Evolutionary conservation across 2,888 invertebrate genomes (phyloP), one percentile per base, ranked within the genome.

Genomic region (Dendrolimus houi): DNA sequence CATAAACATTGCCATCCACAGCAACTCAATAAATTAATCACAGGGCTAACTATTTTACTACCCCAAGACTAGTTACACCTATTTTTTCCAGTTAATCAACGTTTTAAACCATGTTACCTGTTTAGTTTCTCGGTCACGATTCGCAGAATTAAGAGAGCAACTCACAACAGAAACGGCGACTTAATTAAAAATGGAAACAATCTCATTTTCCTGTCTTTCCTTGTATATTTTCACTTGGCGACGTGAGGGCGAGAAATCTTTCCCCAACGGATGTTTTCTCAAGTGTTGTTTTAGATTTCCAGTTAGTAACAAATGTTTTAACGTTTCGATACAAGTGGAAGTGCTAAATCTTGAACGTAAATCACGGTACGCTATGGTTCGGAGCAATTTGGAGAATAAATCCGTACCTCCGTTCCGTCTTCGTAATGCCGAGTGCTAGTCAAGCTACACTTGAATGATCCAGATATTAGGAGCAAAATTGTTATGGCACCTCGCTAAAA

Each of bases 251-350:
- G 64, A 74, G 72, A 77, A 75, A 75, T 75, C 70, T 67, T 56
- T 56, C 56, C 58, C 58, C 63, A 66, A 59, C 63, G 61, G 69
- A 73, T 66, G 59, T 68, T 71, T 68, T 70, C 68, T 62, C 66
- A 70, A 72, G 64, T 65, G 65, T 59, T 65, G 68, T 71, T 74
- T 72, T 77, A 79, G 72, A 75, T 77, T 74, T 70, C 71, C 65
- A 77, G 77, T 77, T 75, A 75, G 77, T 77, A 81, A 79, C 81
- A 81, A 83, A 83, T 81, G 82, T 75, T 80, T 78, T 75, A 79
- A 74, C 80, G 72, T 83, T 81, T 76, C 81, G 77, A 83, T 84
- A 81, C 82, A 79, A 83, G 78, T 79, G 79, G 78, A 79, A 79
- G 79, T 79, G 75, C 78, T 83, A 79, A 80, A 83, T 83, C 79